Evolutionary conservation across 2,113 vertebrate genomes (phyloP).

Genomic region (Dendropsophus ebraccatus): DNA sequence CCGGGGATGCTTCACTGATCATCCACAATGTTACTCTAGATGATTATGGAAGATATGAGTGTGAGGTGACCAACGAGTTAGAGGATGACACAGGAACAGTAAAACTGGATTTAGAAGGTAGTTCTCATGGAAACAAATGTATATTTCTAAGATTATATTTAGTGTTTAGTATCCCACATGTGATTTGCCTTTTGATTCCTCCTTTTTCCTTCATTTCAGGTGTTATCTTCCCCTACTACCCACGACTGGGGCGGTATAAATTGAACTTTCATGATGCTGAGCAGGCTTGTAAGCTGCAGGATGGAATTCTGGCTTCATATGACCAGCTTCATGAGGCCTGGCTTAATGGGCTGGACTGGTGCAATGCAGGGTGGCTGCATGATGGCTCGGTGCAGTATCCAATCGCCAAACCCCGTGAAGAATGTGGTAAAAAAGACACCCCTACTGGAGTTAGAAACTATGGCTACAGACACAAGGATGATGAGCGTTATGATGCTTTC

Average conservation of each 20-base stretch:
- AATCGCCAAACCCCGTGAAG: constrained; percentile 85
- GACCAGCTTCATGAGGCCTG: constrained; percentile 91
- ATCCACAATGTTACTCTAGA: constrained; percentile 92
- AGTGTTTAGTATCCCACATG: background rate
- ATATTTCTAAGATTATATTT: background rate
- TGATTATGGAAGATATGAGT: constrained; percentile 94
- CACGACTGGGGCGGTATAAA: constrained; percentile 86
- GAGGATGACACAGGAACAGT: constrained; percentile 92
- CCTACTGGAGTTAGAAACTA: constrained; percentile 88
- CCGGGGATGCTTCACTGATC: constrained; percentile 86
- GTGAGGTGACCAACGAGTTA: constrained; percentile 93
- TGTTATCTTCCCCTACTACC: constrained; percentile 93
- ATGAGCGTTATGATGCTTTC: constrained; percentile 90
- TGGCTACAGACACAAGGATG: constrained; percentile 90
- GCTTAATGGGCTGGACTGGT: constrained; percentile 93
- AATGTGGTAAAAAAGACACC: constrained; percentile 82
- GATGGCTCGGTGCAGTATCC: constrained; percentile 95
- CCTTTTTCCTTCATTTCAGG: constrained; percentile 69
- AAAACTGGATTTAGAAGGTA: constrained; percentile 93
- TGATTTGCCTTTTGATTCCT: background rate
- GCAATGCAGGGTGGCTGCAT: constrained; percentile 93
- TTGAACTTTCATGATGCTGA: constrained; percentile 88
- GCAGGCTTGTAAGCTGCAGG: constrained; percentile 84
- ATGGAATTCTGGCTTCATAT: constrained; percentile 90
- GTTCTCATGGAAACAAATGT: background rate